A percentile compares a stretch with the other conserved stretches of the same genome.
Evolutionary conservation across 2,888 invertebrate genomes (phyloP).

Genomic region (Pristionchus fissidentatus): DNA sequence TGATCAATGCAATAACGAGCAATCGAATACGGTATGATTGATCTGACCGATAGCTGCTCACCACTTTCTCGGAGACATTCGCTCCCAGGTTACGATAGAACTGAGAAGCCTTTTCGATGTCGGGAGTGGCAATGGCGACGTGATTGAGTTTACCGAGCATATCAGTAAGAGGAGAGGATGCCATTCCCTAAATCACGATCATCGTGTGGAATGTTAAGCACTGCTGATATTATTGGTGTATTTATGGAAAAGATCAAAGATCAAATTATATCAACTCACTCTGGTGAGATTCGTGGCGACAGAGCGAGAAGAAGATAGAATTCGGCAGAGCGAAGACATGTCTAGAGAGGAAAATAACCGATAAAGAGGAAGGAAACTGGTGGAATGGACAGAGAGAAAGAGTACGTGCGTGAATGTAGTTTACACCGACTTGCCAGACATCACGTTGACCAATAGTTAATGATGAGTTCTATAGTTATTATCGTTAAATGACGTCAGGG

Average conservation of each 20-base stretch:
- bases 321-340: conserved; percentile 39
- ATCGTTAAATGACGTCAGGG: too few relatives aligned
- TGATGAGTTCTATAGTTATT: too few relatives aligned
- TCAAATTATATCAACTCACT: conserved; percentile 17
- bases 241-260: neutral
- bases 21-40: neutral
- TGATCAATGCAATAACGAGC: neutral
- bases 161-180: conserved; percentile 62
- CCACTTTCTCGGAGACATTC: conserved; percentile 77
- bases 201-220: neutral
- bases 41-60: conserved; percentile 45
- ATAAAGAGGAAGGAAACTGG: neutral
- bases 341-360: neutral
- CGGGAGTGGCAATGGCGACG: conserved; percentile 80
- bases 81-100: conserved; percentile 80
- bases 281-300: conserved; percentile 28
- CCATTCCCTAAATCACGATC: conserved; percentile 57
- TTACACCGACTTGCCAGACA: conserved; percentile 6
- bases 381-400: conserved; percentile 30
- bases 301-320: conserved; percentile 39
- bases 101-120: conserved; percentile 78
- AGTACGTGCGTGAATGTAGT: conserved; percentile 28
- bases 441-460: too few relatives aligned
- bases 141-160: conserved; percentile 80
- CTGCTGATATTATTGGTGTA: neutral